Conservation (phyloP, 2,888 invertebrate genomes). For the Lamellibrachia columna region DNA sequence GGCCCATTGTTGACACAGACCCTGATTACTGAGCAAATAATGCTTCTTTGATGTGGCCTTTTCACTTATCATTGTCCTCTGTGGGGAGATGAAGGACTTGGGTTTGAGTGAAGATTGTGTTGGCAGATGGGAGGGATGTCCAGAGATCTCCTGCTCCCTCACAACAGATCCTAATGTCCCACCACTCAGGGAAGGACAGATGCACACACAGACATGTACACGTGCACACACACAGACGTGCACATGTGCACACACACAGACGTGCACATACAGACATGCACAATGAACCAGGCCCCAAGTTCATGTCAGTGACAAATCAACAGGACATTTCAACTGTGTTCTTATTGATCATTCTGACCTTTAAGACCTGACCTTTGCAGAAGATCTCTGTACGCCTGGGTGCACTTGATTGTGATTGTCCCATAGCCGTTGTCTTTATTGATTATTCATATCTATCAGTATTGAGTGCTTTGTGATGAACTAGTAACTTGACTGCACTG, state of each 20-base stretch:
- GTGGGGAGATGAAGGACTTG: background rate
- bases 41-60: background rate
- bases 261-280: background rate
- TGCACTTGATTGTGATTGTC: background rate
- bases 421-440: background rate
- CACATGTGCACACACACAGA: background rate
- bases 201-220: background rate
- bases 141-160: background rate
- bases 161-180: background rate
- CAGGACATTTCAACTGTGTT: background rate
- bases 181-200: background rate
- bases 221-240: background rate
- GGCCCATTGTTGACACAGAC: background rate
- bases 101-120: background rate
- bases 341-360: background rate
- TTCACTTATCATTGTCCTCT: background rate
- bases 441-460: conserved; percentile 2
- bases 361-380: background rate
- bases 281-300: background rate
- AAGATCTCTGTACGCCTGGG: background rate
- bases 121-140: background rate
- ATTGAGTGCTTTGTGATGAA: background rate
- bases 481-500: background rate
- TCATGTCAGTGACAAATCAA: background rate
- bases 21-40: background rate